A percentile compares a stretch with the other conserved stretches of the same genome.
phyloP scores from a whole-genome alignment of 2,113 vertebrate species.

The Calcarius ornatus region DNA sequence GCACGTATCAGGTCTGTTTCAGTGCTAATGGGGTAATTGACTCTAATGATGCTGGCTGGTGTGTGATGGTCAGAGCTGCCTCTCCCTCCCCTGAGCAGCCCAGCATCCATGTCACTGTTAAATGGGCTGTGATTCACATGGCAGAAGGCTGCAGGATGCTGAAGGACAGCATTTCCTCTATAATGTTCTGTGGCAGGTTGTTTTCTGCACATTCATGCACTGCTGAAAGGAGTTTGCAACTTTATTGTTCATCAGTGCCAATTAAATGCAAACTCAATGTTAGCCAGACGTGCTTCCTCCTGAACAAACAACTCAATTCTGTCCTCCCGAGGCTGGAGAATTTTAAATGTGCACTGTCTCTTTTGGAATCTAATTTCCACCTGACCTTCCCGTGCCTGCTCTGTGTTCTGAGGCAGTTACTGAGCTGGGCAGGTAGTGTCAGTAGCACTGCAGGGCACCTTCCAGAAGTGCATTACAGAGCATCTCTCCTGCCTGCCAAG shows the following conservation, averaged over 20 bases:
- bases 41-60: conserved; percentile 30
- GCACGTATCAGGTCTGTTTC: neutral
- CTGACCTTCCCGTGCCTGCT: neutral
- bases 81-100: neutral
- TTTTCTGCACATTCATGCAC: conserved; percentile 9
- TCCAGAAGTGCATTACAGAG: neutral
- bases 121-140: conserved; percentile 20
- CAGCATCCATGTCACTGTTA: neutral
- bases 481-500: neutral
- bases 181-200: neutral
- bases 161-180: conserved; percentile 22
- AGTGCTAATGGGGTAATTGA: conserved; percentile 38
- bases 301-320: conserved; percentile 32
- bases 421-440: neutral
- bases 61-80: conserved; percentile 16
- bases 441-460: neutral
- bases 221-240: conserved; percentile 35
- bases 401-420: neutral
- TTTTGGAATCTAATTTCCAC: conserved; percentile 26
- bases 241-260: conserved; percentile 43
- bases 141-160: neutral
- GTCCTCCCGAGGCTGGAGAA: neutral
- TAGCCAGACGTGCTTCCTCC: conserved; percentile 33
- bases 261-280: conserved; percentile 13
- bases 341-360: neutral